phyloP scores from a whole-genome alignment of 2,888 invertebrate species.

The Erpobdella octoculata region DNA sequence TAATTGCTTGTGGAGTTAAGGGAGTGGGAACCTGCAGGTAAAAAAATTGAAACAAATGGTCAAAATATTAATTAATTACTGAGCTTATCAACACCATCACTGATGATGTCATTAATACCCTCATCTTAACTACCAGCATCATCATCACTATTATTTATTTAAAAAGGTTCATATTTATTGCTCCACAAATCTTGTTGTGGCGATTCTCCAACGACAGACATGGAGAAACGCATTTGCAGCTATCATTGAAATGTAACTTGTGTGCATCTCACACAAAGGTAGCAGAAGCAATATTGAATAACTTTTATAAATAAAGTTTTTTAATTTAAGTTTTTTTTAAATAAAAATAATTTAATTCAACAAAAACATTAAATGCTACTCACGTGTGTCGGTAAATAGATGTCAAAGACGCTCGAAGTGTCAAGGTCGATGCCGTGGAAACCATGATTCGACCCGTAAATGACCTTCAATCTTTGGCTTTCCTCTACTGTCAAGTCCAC shows the following conservation, averaged over 20 bases:
- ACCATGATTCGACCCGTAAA: conserved; percentile 95
- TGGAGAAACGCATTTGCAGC: background rate
- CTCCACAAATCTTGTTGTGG: too few species aligned
- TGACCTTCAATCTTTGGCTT: conserved; percentile 96
- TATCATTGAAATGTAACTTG: too few species aligned
- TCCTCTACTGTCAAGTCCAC: conserved; percentile 98
- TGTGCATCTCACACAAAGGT: too few species aligned
- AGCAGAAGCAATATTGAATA: too few species aligned
- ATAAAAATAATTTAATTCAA: too few species aligned
- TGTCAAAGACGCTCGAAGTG: conserved; percentile 95
- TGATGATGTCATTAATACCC: too few species aligned
- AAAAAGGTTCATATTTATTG: too few species aligned
- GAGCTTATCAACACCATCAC: background rate
- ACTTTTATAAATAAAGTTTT: too few species aligned
- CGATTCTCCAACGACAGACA: background rate
- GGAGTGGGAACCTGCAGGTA: conserved; percentile 28
- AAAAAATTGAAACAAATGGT: background rate
- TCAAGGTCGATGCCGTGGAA: conserved; percentile 99
- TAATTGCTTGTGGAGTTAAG: conserved; percentile 96
- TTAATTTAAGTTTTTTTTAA: too few species aligned
- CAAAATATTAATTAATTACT: background rate
- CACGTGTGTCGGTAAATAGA: conserved; percentile 72
- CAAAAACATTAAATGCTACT: too few species aligned
- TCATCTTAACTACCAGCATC: too few species aligned
- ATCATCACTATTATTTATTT: too few species aligned